phyloP scores from a whole-genome alignment of 2,888 invertebrate species.

The Pterostichus niger region DNA sequence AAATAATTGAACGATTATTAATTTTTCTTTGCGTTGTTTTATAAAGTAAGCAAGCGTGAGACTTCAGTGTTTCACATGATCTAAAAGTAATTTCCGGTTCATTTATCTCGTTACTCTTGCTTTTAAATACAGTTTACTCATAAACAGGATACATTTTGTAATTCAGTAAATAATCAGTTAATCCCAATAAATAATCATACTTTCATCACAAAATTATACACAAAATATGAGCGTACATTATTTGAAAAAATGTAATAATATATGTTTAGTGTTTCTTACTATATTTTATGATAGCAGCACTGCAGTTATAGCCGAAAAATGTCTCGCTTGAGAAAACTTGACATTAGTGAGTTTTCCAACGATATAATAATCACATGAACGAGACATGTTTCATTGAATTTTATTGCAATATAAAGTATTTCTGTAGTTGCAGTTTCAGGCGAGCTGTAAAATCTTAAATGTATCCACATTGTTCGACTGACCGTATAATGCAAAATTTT shows the following conservation, averaged over 20 bases:
- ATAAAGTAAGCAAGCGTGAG: constrained; percentile 23
- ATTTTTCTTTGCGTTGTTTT: not conserved
- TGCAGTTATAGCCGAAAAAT: constrained; percentile 8
- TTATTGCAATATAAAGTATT: constrained; percentile 51
- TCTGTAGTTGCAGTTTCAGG: constrained; percentile 51
- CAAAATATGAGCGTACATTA: no score
- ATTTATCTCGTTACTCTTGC: not conserved
- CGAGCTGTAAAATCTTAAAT: constrained; percentile 57
- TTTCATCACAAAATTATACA: not conserved
- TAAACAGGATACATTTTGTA: constrained; percentile 8
- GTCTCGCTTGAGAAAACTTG: not conserved
- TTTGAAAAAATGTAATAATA: not conserved
- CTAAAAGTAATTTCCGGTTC: constrained; percentile 39
- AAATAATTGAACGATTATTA: constrained; percentile 3
- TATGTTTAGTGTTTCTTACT: constrained; percentile 3
- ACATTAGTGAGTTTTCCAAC: constrained; percentile 14
- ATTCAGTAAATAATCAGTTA: constrained; percentile 19
- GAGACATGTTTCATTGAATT: constrained; percentile 50
- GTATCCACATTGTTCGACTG: constrained; percentile 62
- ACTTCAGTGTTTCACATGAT: constrained; percentile 34
- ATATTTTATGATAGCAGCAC: not conserved
- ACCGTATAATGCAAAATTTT: constrained; percentile 65
- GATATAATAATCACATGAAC: constrained; percentile 17
- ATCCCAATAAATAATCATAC: not conserved
- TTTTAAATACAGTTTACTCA: not conserved